Conservation (phyloP, 2,888 invertebrate genomes). For the Apodemia mormo region DNA sequence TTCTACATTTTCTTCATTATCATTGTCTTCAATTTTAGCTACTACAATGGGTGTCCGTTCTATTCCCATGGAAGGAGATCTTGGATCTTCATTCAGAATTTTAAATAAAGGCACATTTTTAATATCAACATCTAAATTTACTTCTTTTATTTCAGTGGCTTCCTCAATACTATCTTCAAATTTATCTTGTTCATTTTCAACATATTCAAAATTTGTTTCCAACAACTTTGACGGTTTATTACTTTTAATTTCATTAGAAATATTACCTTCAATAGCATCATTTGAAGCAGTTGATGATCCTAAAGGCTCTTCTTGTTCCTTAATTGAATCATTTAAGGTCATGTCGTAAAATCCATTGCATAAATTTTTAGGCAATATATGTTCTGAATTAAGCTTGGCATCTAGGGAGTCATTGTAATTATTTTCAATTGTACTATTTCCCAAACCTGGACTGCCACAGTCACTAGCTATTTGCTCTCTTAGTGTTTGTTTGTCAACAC, state of each 20-base stretch:
- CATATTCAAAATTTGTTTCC: constrained; percentile 84
- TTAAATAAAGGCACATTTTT: constrained; percentile 51
- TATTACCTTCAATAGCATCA: constrained; percentile 64
- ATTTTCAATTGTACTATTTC: constrained; percentile 44
- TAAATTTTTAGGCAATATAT: constrained; percentile 65
- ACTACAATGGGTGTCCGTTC: constrained; percentile 76
- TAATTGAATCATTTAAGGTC: constrained; percentile 61
- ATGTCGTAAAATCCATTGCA: constrained; percentile 63
- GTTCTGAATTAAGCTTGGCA: constrained; percentile 50
- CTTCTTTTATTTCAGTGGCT: neutral
- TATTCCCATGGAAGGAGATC: constrained; percentile 73
- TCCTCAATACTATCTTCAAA: constrained; percentile 47
- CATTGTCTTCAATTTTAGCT: constrained; percentile 49
- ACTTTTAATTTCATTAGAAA: constrained; percentile 44
- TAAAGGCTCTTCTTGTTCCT: constrained; percentile 59
- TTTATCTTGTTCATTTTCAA: constrained; percentile 59
- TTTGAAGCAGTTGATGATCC: constrained; percentile 69
- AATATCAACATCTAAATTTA: constrained; percentile 26
- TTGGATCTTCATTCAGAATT: constrained; percentile 66
- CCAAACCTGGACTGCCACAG: constrained; percentile 53
- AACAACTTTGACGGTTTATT: constrained; percentile 71
- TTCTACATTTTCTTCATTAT: constrained; percentile 61
- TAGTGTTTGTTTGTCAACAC: constrained; percentile 42
- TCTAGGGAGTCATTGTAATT: constrained; percentile 52
- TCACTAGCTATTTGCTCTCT: constrained; percentile 36